phyloP scores from a whole-genome alignment of 2,888 invertebrate species.

The Stenodera caucasica region DNA sequence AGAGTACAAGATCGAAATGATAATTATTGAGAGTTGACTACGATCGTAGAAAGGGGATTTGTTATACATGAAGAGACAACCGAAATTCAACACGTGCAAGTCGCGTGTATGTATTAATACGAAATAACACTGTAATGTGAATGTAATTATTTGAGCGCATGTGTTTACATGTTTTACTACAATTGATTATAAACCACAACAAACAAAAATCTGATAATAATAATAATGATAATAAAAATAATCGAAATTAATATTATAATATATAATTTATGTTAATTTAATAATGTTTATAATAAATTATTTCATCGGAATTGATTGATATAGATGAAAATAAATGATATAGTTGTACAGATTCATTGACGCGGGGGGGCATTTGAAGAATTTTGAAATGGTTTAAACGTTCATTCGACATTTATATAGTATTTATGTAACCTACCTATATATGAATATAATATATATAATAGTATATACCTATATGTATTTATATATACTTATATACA shows the following conservation, averaged over 20 bases:
- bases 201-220: background rate
- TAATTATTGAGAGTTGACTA: slow-evolving; percentile 3
- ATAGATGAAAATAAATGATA: background rate
- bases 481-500: background rate
- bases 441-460: background rate
- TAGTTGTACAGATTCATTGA: background rate
- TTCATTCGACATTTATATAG: background rate
- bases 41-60: slow-evolving; percentile 3
- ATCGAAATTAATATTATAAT: background rate
- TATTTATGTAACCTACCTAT: too few relatives aligned
- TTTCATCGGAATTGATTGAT: background rate
- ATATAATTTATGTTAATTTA: background rate
- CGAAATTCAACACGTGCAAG: slow-evolving; percentile 37
- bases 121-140: slow-evolving; percentile 46
- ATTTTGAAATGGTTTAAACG: slow-evolving; percentile 43
- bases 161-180: slow-evolving; percentile 29
- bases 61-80: slow-evolving; percentile 6
- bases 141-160: slow-evolving; percentile 39
- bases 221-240: background rate
- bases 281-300: background rate
- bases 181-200: slow-evolving; percentile 15
- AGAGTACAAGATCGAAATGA: background rate
- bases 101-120: slow-evolving; percentile 40
- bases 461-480: background rate
- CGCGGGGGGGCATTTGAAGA: slow-evolving; percentile 10